Base-by-base conservation (phyloP, 2,113 vertebrate genomes). In the Amia ocellicauda region DNA sequence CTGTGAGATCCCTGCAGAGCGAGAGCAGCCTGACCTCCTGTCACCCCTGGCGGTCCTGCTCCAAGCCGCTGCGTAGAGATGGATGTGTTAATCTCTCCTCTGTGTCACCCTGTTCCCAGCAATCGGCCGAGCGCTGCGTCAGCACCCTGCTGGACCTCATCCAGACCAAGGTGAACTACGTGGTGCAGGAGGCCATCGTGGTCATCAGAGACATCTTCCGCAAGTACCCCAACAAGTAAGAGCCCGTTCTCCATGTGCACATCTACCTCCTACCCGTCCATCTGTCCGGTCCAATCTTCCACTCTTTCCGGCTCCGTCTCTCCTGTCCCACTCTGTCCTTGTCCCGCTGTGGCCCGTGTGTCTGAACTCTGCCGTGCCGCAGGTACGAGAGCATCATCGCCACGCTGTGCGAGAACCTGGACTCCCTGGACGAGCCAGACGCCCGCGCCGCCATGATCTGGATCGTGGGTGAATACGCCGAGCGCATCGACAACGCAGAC, bases 361-460 rank as follows among this genome's bases (percentile, higher is more conserved):
- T 56, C 16, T 10, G 20, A n/a, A n/a, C n/a, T n/a, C n/a, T n/a
- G 31, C 5, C 1, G 31, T 36, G 31, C 14, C 27, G 7, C 72
- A 99, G 97, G 80, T 99, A 98, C 20, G 95, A 99, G 77, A 99
- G 97, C 81, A 98, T 99, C 80, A 99, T 98, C 26, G 96, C 97
- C 62, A 99, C 97, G 0, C 83, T 99, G 13, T 99, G 97, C 24
- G 97, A 99, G 80, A 98, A 99, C 72, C 88, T 99, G 19, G 97
- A 99, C 82, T 98, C 96, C 0, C 81, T 99, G 79, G 97, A 98
- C 58, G 97, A 98, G 63, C 97, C 97, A 0, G 97, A 99, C 1
- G 95, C 97, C 10, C 93, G 97, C 13, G 97, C 95, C 20, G 96
- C 97, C 70, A 99, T 98, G 97, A 99, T 99, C 78, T 99, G 97